Base-by-base conservation (phyloP, 2,797 vertebrate species). In the Xiphorhynchus erythropygius region DNA sequence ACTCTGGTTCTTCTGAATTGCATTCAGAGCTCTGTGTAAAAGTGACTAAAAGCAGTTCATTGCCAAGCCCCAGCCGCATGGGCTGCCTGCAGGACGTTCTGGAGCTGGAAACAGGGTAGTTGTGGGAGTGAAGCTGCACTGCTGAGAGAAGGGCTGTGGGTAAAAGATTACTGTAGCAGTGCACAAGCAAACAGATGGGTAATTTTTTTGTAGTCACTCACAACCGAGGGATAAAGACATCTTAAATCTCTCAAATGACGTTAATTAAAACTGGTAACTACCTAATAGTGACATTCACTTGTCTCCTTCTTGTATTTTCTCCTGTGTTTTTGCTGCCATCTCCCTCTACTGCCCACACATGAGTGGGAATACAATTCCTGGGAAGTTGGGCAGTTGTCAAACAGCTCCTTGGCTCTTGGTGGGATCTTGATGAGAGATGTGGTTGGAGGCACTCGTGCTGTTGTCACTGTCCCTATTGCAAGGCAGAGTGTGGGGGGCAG, bases 341-440 rank as follows among this genome's bases (percentile, higher is more conserved):
- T 87, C 64, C 59, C 59, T 68, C 35, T 76, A 1, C 74, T 90
- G 53, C 41, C 63, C 13, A 0, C 18, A 10, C 47, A 13, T 4
- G 5, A 4, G 19, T 1, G 50, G 25, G 30, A 59, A 18, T 17
- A 13, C 30, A 24, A 2, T 16, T 57, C 41, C 9, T 19, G 17
- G 9, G 13, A 19, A n/a, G 21, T 17, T 15, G 3, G 24, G 57
- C 8, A 44, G 39, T 28, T 46, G 42, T 13, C 7, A 16, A 25
- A 5, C 7, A n/a, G 28, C 18, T 1, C 5, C 2, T 22, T n/a
- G 47, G 4, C 30, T 35, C 14, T 13, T 17, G 25, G 22, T 4
- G 30, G 13, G 10, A 2, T 35, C 13, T 13, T 18, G 24, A 18
- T 5, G n/a, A 13, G 12, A 2, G 0, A 1, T 23, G 4, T 2